Evolutionary conservation across 1,140 invertebrate species (phyloP), one percentile per base, ranked within the genome.

Genomic region (Eupeodes corollae): DNA sequence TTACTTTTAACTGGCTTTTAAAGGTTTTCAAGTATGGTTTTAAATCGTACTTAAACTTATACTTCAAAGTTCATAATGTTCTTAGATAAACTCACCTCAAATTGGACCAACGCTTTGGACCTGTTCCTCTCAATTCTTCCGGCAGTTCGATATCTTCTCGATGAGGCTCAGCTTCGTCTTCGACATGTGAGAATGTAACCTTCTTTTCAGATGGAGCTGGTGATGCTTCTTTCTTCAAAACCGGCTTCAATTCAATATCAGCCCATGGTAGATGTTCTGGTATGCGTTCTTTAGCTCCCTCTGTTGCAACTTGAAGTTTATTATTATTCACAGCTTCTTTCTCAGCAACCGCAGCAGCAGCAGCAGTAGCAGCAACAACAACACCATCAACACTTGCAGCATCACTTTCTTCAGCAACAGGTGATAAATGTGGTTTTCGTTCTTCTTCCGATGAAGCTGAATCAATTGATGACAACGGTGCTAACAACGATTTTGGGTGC

Each of bases 181-280:
- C 65, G 5, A 64, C 54, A 31, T 64, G 64, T 1, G 65, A 68
- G 45, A 68, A 68, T n/a, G 65, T 68, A 0, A 68, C 65, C 48
- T 66, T 67, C 40, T 67, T 68, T 41, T 68, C 65, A 12, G 58
- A 61, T 6, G 63, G 63, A 14, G 61, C 60, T 32, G 63, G 63
- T 3, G 66, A 67, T 10, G 63, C 37, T 48, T 68, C 65, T 32
- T 59, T 67, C 46, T 65, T 68, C 1, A 67, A 41, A 1, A 53
- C 30, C 5, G 60, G 50, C 44, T 56, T 56, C 35, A 45, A 13
- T 47, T 52, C 51, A n/a, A 41, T 13, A 26, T 26, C 21, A 8
- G 21, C 32, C 46, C 37, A 12, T 26, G n/a, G 35, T 3, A 26
- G 21, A 26, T 26, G 21, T 5, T 26, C 21, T 5, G 21, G 3